Percentiles rank a stretch among this genome's conserved stretches.
phyloP scores from a whole-genome alignment of 2,797 vertebrate species.

The Pipistrellus nathusii region DNA sequence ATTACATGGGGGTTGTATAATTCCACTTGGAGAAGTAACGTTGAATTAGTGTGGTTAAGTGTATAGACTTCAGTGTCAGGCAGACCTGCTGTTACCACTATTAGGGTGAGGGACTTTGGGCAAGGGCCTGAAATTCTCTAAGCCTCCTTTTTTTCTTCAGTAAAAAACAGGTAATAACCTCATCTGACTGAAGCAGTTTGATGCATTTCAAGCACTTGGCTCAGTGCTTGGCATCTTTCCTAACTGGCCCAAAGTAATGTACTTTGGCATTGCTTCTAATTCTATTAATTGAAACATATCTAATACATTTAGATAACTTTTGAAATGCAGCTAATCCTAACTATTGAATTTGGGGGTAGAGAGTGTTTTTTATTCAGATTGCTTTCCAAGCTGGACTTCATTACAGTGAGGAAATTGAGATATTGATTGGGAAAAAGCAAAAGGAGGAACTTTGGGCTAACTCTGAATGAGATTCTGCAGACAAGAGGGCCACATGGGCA shows the following conservation, averaged over 20 bases:
- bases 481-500: background rate
- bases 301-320: background rate
- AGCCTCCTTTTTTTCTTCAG: background rate
- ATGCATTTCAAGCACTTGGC: background rate
- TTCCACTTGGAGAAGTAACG: background rate
- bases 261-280: background rate
- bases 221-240: background rate
- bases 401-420: background rate
- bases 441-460: background rate
- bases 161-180: background rate
- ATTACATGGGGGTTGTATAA: background rate
- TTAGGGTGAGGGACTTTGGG: background rate
- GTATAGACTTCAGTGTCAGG: background rate
- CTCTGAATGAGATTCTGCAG: background rate
- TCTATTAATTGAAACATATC: background rate
- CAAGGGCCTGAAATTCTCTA: background rate
- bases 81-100: background rate
- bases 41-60: too few species aligned
- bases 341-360: background rate
- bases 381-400: background rate
- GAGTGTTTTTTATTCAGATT: background rate
- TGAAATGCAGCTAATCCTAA: background rate
- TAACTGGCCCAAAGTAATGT: background rate
- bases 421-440: background rate
- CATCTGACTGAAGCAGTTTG: background rate